These are phyloP conservation scores for Paraplagusia blochii DNA, from an alignment of 2,113 vertebrate genomes.

Conservation along the genomic window DNA sequence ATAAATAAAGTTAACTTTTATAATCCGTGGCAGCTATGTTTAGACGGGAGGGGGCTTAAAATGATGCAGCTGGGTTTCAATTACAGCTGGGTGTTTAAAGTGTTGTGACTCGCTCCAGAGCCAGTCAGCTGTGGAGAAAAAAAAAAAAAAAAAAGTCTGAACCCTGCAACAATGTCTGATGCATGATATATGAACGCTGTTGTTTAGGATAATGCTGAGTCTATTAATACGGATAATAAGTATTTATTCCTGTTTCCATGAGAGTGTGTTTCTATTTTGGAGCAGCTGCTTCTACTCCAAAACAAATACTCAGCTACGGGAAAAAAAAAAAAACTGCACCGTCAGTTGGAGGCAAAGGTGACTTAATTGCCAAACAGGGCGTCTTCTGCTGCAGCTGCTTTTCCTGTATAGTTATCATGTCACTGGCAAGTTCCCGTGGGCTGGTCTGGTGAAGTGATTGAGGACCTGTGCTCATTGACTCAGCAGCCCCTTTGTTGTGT, in stretches of 20 bases:
- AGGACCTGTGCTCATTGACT: conserved; percentile 48
- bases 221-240: not conserved
- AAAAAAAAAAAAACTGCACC: not conserved
- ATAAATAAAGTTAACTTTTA: conserved; percentile 29
- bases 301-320: not conserved
- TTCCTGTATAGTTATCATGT: conserved; percentile 18
- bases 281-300: not conserved
- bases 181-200: not conserved
- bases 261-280: conserved; percentile 1
- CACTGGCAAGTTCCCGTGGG: conserved; percentile 22
- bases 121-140: conserved; percentile 36
- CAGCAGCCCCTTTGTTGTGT: conserved; percentile 46
- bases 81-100: conserved; percentile 38
- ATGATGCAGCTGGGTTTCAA: conserved; percentile 19
- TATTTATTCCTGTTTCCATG: not conserved
- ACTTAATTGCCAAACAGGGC: not conserved
- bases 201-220: conserved; percentile 6
- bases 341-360: not conserved
- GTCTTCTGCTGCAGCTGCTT: conserved; percentile 3
- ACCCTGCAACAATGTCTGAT: conserved; percentile 8
- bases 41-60: conserved; percentile 1
- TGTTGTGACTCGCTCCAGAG: conserved; percentile 23
- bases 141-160: conserved; percentile 5
- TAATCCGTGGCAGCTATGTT: conserved; percentile 8
- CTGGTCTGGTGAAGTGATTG: conserved; percentile 33